Percentiles rank a stretch among this genome's conserved stretches.
Evolutionary conservation across 2,113 vertebrate genomes (phyloP).

Genomic region (Mugil cephalus): DNA sequence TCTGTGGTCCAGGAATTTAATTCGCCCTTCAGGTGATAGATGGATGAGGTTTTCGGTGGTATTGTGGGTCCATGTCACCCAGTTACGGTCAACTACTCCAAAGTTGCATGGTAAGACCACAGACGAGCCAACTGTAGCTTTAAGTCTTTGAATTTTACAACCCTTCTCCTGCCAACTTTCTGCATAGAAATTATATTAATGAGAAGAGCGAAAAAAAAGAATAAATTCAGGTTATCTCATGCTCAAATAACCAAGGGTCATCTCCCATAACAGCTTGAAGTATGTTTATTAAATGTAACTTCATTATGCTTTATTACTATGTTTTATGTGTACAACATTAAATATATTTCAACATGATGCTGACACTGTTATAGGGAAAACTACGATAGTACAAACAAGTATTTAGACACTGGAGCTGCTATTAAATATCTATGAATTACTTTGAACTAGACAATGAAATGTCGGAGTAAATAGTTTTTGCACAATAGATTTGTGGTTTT

Average conservation of each 20-base stretch:
- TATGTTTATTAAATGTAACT: too few relatives aligned
- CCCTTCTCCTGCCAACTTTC: fast-evolving
- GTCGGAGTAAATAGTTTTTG: too few relatives aligned
- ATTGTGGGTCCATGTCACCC: constrained; percentile 54
- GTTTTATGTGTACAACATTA: too few relatives aligned
- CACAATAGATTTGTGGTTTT: constrained; percentile 34
- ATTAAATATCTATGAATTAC: too few relatives aligned
- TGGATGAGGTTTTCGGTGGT: constrained; percentile 15
- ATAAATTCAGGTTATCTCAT: neutral
- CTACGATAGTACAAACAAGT: too few relatives aligned
- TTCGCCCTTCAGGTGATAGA: neutral
- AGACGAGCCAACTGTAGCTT: constrained; percentile 44
- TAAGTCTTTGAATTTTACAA: neutral
- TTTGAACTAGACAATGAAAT: too few relatives aligned
- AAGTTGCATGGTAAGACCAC: constrained; percentile 65
- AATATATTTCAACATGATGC: too few relatives aligned
- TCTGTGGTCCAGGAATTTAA: constrained; percentile 58
- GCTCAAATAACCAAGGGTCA: neutral
- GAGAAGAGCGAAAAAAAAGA: neutral
- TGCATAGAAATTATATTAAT: constrained; percentile 15
- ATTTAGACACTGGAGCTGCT: too few relatives aligned
- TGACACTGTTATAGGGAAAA: too few relatives aligned
- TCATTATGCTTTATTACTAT: too few relatives aligned
- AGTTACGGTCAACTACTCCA: fast-evolving
- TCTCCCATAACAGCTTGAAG: too few relatives aligned